Base-by-base conservation (phyloP, 2,113 vertebrate genomes). In the Corydoras sp. region DNA sequence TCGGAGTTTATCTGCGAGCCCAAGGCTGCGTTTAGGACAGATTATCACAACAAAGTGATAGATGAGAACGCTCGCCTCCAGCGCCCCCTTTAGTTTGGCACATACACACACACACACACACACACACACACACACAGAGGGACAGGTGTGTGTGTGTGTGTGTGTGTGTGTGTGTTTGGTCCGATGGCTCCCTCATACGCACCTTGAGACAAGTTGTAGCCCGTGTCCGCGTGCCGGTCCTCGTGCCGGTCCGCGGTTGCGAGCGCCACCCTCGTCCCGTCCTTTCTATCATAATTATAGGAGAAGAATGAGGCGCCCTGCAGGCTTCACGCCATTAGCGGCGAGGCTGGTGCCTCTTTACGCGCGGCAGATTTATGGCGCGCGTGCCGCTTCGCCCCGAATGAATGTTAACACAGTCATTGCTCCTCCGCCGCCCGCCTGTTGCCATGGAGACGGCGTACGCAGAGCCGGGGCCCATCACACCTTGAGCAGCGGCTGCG, bases 381-480 rank as follows among this genome's bases (percentile, higher is more conserved):
- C 85, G 87, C 87, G 87, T 85, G 78, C 88, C 88, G 55, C 83
- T 56, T 56, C 54, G 85, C 88, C 84, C 80, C 15, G 81, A 86
- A 88, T 84, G 86, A 90, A 87, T 90, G 84, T 87, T 80, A 86
- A 90, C 88, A 84, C 86, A 84, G 69, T 49, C 89, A 90, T 86
- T 86, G 91, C 89, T 91, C 88, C 84, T 69, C 65, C 10, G n/a
- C 86, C 79, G 75, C 85, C 80, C 80, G 88, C 89, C 81, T 76
- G 92, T 93, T 92, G 88, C 92, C 90, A 90, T 93, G 90, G 91
- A 72, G 88, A 93, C 84, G 12, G 59, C 86, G 89, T 92, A 93
- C 86, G 92, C 92, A 90, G 88, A 86, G 84, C 88, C 80, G 65
- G 83, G 89, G 86, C 89, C 90, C 56, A 84, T 90, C 89, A 81